Evolutionary conservation across 2,113 vertebrate species (phyloP).

Genomic region (Anhinga anhinga): DNA sequence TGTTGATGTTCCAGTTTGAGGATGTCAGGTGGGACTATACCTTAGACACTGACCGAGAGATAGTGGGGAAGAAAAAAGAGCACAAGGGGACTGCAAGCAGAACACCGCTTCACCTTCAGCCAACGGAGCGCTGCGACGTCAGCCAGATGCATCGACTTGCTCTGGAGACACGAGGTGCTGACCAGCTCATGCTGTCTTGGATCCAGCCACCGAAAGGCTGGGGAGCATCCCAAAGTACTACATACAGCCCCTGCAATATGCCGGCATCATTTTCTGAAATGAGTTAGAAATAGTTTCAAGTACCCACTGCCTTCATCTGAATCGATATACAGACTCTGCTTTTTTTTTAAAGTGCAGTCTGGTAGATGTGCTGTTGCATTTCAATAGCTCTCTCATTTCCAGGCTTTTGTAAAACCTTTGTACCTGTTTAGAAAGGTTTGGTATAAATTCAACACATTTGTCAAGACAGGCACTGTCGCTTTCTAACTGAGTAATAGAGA

Average conservation of each 20-base stretch:
- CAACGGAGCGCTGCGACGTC: background rate
- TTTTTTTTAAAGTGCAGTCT: background rate
- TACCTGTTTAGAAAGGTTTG: background rate
- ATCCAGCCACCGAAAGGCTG: background rate
- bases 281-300: background rate
- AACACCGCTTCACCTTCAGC: background rate
- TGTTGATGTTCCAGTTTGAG: constrained; percentile 82
- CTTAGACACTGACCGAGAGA: background rate
- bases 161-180: background rate
- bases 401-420: background rate
- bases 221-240: background rate
- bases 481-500: background rate
- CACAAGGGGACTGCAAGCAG: background rate
- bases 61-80: background rate
- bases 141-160: background rate
- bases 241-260: background rate
- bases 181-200: background rate
- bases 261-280: background rate
- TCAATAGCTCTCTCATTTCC: background rate
- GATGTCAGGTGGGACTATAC: constrained; percentile 81
- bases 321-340: background rate
- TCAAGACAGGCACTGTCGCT: background rate
- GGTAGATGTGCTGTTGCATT: background rate
- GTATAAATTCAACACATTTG: background rate
- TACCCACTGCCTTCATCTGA: background rate